phyloP scores from a whole-genome alignment of 2,113 vertebrate species.

The Aegithalos caudatus region DNA sequence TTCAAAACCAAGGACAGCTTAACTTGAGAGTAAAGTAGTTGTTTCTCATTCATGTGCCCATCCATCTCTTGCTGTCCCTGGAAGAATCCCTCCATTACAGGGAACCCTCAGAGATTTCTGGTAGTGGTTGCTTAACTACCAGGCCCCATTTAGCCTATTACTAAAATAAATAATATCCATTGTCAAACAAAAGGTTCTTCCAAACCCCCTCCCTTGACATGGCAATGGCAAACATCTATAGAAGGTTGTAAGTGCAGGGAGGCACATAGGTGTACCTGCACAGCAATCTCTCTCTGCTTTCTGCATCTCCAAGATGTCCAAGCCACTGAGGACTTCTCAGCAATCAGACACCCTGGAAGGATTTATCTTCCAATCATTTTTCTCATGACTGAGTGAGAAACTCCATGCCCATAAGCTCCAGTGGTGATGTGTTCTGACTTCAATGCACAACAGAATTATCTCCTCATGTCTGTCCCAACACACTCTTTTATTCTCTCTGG shows the following conservation, averaged over 20 bases:
- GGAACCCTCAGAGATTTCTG: not conserved
- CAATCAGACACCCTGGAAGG: not conserved
- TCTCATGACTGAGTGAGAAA: not conserved
- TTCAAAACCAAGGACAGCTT: not conserved
- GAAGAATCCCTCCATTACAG: not conserved
- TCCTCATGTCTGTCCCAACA: not conserved
- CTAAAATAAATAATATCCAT: not conserved
- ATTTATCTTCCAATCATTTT: not conserved
- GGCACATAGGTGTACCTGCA: not conserved
- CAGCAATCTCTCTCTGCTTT: not conserved
- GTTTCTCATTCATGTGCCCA: not conserved
- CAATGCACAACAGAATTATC: rapidly evolving
- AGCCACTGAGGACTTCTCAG: not conserved
- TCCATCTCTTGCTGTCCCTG: not conserved
- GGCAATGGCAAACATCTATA: not conserved
- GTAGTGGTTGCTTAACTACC: not conserved
- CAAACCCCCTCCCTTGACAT: not conserved
- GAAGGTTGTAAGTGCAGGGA: not conserved
- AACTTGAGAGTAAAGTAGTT: not conserved
- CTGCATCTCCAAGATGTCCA: not conserved
- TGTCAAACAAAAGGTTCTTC: not conserved
- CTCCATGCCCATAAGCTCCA: not conserved
- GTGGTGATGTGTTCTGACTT: not conserved
- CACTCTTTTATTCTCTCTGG: not conserved
- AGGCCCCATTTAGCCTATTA: not conserved